Conservation (phyloP, 2,113 vertebrate genomes). For the Oreamnos americanus region DNA sequence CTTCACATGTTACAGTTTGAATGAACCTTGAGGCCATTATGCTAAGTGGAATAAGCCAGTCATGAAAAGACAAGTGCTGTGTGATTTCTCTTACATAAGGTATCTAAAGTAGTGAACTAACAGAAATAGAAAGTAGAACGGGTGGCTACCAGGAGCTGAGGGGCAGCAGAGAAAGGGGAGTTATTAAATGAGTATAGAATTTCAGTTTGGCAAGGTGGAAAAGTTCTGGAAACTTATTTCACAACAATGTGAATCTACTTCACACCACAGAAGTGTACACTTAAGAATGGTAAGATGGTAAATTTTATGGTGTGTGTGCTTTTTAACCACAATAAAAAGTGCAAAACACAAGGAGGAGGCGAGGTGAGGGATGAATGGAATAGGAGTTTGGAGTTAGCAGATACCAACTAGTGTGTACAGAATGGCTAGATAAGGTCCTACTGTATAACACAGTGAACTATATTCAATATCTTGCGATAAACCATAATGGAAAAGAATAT, state of each 20-base stretch:
- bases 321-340: background rate
- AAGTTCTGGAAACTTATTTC: background rate
- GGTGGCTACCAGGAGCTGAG: background rate
- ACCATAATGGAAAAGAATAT: background rate
- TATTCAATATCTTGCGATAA: background rate
- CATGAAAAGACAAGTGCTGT: background rate
- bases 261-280: background rate
- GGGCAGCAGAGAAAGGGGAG: accelerated
- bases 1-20: background rate
- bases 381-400: background rate
- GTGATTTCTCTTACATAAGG: background rate
- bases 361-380: background rate
- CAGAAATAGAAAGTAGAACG: background rate
- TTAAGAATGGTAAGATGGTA: background rate
- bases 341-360: background rate
- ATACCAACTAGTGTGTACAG: background rate
- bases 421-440: background rate
- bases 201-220: background rate
- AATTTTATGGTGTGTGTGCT: background rate
- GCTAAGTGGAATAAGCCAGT: background rate
- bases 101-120: background rate
- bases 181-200: background rate
- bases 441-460: background rate
- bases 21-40: background rate
- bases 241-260: background rate